Percentiles rank a stretch among this genome's conserved stretches.
Conservation (phyloP, 1,140 invertebrate species). For the Philotrypesis tridentata region DNA sequence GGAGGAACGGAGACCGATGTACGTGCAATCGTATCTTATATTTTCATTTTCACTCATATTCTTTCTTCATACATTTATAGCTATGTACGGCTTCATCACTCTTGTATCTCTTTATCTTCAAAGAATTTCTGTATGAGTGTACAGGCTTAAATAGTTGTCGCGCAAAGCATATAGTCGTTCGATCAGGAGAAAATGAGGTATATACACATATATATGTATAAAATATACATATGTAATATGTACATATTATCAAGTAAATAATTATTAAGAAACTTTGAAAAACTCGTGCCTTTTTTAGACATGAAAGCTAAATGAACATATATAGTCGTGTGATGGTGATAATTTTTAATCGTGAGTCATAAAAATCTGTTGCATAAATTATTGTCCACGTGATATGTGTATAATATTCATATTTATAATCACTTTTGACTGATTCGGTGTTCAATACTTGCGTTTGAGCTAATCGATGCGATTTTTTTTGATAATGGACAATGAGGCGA, state of each 20-base stretch:
- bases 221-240: too few species aligned
- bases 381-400: background rate
- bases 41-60: too few species aligned
- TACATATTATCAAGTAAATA: background rate
- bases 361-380: background rate
- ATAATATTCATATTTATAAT: too few species aligned
- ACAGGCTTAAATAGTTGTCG: too few species aligned
- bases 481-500: background rate
- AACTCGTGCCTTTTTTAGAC: constrained; percentile 26
- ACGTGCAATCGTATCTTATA: too few species aligned
- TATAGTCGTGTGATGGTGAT: background rate
- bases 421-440: background rate
- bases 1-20: too few species aligned
- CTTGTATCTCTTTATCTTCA: too few species aligned
- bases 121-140: too few species aligned
- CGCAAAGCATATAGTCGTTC: too few species aligned
- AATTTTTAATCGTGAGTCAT: background rate
- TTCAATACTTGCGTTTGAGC: background rate
- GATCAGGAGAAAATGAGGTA: background rate
- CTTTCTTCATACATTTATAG: too few species aligned
- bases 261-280: constrained; percentile 4
- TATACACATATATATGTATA: too few species aligned
- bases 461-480: background rate
- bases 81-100: too few species aligned
- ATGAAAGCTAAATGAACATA: constrained; percentile 4